phyloP scores from a whole-genome alignment of 2,888 invertebrate species.

The Drosophila birchii region DNA sequence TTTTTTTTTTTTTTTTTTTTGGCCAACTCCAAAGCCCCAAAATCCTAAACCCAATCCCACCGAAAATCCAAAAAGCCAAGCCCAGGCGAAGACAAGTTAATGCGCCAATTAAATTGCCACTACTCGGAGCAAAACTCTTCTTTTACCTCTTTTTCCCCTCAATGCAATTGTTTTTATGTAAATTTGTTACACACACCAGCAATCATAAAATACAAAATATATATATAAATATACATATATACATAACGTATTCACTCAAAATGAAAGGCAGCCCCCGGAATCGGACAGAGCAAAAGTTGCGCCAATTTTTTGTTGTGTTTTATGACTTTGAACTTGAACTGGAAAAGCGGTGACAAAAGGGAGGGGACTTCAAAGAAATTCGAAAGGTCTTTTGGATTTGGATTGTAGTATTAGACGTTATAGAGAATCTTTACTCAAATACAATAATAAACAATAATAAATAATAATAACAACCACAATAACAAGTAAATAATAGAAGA shows the following conservation, averaged over 20 bases:
- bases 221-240: not conserved
- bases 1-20: slow-evolving; percentile 13
- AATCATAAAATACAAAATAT: slow-evolving; percentile 10
- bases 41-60: slow-evolving; percentile 17
- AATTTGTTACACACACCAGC: slow-evolving; percentile 41
- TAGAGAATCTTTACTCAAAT: no score
- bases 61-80: slow-evolving; percentile 20
- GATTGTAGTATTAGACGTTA: no score
- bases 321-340: slow-evolving; percentile 79
- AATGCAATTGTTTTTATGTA: slow-evolving; percentile 71
- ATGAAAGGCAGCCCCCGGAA: slow-evolving; percentile 67
- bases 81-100: slow-evolving; percentile 57
- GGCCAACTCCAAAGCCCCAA: not conserved
- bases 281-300: slow-evolving; percentile 49
- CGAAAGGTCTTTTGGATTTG: slow-evolving; percentile 29
- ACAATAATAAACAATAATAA: no score
- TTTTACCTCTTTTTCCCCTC: not conserved
- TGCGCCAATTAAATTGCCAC: slow-evolving; percentile 77
- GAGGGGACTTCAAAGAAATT: slow-evolving; percentile 57
- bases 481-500: no score
- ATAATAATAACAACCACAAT: no score
- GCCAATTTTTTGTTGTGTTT: slow-evolving; percentile 57
- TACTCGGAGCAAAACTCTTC: slow-evolving; percentile 38
- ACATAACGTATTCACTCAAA: slow-evolving; percentile 66
- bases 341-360: slow-evolving; percentile 30